Evolutionary conservation across 2,797 vertebrate genomes (phyloP).

Genomic region (Trachops cirrhosus): DNA sequence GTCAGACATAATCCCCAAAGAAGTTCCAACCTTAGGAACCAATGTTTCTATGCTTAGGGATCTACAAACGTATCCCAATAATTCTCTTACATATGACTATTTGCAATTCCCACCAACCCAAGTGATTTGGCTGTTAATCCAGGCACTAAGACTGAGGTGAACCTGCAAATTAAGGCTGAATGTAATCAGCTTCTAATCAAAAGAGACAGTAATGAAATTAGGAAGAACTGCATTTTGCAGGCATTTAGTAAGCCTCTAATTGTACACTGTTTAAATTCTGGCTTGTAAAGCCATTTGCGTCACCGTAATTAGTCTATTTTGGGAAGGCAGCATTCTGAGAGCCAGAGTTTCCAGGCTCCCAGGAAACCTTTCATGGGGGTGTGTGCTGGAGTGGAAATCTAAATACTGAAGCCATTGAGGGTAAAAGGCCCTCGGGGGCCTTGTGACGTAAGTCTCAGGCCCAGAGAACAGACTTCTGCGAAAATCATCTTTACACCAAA

Average conservation of each 20-base stretch:
- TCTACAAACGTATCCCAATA: slow-evolving; percentile 22
- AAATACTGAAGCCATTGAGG: background rate
- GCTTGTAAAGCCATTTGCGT: slow-evolving; percentile 30
- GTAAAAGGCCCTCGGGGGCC: background rate
- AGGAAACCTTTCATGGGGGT: background rate
- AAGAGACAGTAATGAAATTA: slow-evolving; percentile 71
- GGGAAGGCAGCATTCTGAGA: slow-evolving; percentile 35
- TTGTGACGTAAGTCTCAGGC: background rate
- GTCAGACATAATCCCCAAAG: background rate
- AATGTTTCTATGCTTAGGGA: background rate
- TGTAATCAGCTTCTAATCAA: slow-evolving; percentile 61
- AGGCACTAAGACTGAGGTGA: background rate
- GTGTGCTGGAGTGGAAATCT: background rate
- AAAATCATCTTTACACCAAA: background rate
- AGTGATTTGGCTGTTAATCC: background rate
- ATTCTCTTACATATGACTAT: background rate
- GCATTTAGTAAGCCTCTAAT: slow-evolving; percentile 52
- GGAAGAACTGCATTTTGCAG: slow-evolving; percentile 52
- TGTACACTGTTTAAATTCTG: slow-evolving; percentile 52
- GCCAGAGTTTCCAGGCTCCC: background rate
- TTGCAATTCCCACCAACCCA: background rate
- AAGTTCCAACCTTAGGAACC: background rate
- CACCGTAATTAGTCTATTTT: slow-evolving; percentile 62
- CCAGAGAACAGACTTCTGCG: background rate
- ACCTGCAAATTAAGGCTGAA: slow-evolving; percentile 57